Base-by-base conservation (phyloP, 2,113 vertebrate genomes). In the Heterochromis multidens region DNA sequence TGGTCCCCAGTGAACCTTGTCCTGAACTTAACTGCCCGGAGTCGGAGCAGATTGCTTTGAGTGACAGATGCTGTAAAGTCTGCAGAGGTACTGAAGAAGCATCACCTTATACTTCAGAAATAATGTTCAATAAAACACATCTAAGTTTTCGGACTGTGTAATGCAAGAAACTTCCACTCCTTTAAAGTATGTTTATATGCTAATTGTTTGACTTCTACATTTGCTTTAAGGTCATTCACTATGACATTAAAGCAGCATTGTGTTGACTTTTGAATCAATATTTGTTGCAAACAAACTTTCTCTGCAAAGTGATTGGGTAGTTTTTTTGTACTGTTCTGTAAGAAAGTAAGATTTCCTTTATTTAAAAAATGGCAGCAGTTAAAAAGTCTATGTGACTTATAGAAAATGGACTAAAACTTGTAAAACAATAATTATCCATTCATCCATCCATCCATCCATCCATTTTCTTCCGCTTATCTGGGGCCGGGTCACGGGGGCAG, bases 11-110 rank as follows among this genome's bases (percentile, higher is more conserved):
- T 2, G 88, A 93, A 8, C 95, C 91, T 11, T 99, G 99, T 85
- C 92, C 96, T 4, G 70, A 93, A 80, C 96, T 98, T 91, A 96
- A 92, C 86, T 99, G 99, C 89, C 95, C 97, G 0, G 97, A 97
- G 83, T 96, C 97, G 4, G 97, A 98, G 40, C 98, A 98, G 95
- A 96, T 99, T 60, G 93, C 96, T 29, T 91, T 99, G 90, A 96
- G 94, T 85, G 96, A 97, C 93, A 97, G 97, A 90, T 99, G 99
- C 95, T 99, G 99, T 95, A 97, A 97, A 96, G 96, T 99, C 83
- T 99, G 99, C 95, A 97, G 97, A 98, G 99, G 98, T 99, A 97
- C 87, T 87, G 6, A 33, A 14, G n/a, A 62, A 27, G 7, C 19
- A 2, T 25, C 2, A 3, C 29, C 40, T 58, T 54, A 2, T 27